Base-by-base conservation (phyloP, 2,888 invertebrate species). In the Oxycera nigricornis region DNA sequence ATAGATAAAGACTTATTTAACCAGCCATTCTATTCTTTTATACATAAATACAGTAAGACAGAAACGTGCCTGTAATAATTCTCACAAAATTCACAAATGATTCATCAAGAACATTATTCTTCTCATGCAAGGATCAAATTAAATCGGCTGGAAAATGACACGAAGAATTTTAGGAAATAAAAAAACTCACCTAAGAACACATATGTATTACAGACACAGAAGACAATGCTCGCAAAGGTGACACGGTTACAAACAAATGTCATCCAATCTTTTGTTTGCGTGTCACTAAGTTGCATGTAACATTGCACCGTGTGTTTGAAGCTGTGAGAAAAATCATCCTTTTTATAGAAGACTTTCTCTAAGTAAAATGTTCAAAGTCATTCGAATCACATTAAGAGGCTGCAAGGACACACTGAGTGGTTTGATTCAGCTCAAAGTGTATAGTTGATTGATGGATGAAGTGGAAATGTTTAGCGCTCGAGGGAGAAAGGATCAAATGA, bases 181-280 rank as follows among this genome's bases (percentile, higher is more conserved):
- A 14, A 46, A 61, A 61, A 26, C 14, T 30, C 17, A 7, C 14
- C 9, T 14, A 28, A n/a, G 28, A 14, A 6, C 17, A 11, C 17
- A 26, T 22, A 24, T 24, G 22, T n/a, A n/a, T n/a, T n/a, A n/a
- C n/a, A n/a, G 57, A 59, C 57, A 59, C 57, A n/a, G 17, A 22
- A 55, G 2, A 61, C 2, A 61, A 20, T 61, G 61, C 31, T 11
- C 70, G 52, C 55, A 70, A 70, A 70, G 70, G 70, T 70, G 70
- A 70, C 52, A 70, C 70, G 70, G 70, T 55, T 70, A 70, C 52
- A 70, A 70, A 70, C 70, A 70, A 70, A 52, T 70, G 70, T 70
- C 70, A 70, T 31, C 22, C 31, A 11, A 22, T 14, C 52, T 70
- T 31, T 70, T 70, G 70, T 70, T 70, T 70, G 35, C 52, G 31